Evolutionary conservation across 2,888 invertebrate genomes (phyloP), one percentile per base, ranked within the genome.

Genomic region (Lycia hirtaria): DNA sequence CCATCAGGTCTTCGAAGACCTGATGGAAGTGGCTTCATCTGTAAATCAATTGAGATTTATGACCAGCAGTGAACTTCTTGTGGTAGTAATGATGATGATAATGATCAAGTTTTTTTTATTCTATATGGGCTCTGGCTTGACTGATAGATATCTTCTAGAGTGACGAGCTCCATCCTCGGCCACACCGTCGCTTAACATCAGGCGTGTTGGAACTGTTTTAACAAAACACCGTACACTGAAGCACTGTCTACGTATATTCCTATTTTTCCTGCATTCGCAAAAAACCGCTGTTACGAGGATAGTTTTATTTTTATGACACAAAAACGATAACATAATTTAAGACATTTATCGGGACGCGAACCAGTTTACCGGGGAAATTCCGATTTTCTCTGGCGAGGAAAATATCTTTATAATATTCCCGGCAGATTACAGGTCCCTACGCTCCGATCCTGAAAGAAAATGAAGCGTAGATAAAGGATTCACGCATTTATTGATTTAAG

Each of bases 251-350:
- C 3, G 10, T 12, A 14, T 17, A 14, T 3, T 19, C 7, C 26
- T 9, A 22, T 69, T 60, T 55, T 56, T 67, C 65, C 60, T 67
- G 62, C 67, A 52, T 64, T 60, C 61, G 59, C 62, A 62, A 64
- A 65, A 65, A 72, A 59, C 59, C 54, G 60, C 65, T 73, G 68
- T 65, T 53, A 60, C 61, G 53, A 50, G 53, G 67, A 72, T 68
- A 72, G 70, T 73, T 72, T 76, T 73, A 77, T 75, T 81, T 78
- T 78, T 82, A 75, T 76, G 69, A 69, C 73, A 69, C 65, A 69
- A 69, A 74, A 70, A 71, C 77, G 82, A 83, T 81, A 83, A 76
- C 75, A 79, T 78, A 77, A 83, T 82, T 83, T 81, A 80, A 73
- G 74, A 64, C 73, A 71, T 76, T 78, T 83, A 84, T 83, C 82